Conservation (phyloP, 2,113 vertebrate species). For the Perca schrenkii region DNA sequence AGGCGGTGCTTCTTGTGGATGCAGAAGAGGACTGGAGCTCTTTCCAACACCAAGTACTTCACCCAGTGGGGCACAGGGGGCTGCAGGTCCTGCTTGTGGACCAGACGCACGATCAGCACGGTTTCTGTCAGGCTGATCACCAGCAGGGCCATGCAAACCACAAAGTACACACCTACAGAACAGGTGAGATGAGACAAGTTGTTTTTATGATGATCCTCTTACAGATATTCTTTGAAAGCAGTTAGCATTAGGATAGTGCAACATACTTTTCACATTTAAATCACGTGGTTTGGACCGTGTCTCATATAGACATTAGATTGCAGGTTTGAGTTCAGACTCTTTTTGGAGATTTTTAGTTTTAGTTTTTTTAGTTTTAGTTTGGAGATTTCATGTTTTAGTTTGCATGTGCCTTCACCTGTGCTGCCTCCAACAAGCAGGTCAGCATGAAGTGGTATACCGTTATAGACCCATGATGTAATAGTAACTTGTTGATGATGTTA, state of each 20-base stretch:
- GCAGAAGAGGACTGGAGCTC: constrained; percentile 88
- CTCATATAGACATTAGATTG: neutral
- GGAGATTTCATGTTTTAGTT: neutral
- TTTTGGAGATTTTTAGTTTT: neutral
- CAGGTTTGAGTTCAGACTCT: neutral
- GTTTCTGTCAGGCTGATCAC: constrained; percentile 96
- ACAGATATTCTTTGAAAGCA: neutral
- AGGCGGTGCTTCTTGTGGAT: constrained; percentile 84
- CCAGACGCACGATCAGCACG: constrained; percentile 93
- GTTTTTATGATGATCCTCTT: neutral
- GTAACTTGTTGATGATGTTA: neutral
- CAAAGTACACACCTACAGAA: constrained; percentile 91
- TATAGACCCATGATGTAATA: neutral
- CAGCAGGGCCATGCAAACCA: constrained; percentile 98
- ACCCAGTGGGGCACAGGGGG: constrained; percentile 91
- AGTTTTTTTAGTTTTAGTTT: no score
- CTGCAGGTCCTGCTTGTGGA: constrained; percentile 96
- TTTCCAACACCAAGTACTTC: constrained; percentile 88
- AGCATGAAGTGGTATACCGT: neutral
- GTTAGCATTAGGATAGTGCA: neutral
- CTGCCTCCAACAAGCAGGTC: neutral
- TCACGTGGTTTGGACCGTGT: neutral
- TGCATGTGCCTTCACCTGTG: neutral
- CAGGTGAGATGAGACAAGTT: neutral
- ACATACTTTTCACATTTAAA: neutral